These are phyloP conservation scores for Pterocles orientalis DNA, from an alignment of 2,113 vertebrate species.

Conservation along the genomic window DNA sequence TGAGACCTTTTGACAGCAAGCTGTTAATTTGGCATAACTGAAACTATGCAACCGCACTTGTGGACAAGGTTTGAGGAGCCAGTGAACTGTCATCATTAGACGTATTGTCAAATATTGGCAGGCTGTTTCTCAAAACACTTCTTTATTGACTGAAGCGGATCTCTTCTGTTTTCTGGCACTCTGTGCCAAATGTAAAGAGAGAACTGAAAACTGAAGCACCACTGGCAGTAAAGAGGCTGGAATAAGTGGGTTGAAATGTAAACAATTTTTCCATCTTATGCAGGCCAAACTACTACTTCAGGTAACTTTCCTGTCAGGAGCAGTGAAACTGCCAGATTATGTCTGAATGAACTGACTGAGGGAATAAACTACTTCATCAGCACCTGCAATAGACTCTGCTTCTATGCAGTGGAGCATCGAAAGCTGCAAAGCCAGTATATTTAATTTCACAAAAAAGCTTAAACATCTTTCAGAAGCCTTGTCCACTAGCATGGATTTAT, in stretches of 20 bases:
- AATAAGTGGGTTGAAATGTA: background rate
- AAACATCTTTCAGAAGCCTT: background rate
- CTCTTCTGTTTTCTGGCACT: background rate
- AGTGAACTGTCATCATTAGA: background rate
- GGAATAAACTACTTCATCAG: background rate
- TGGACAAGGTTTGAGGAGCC: constrained; percentile 16
- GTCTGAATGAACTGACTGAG: background rate
- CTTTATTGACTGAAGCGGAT: background rate
- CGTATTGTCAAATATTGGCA: background rate
- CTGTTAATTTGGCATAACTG: constrained; percentile 4
- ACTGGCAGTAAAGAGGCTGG: background rate
- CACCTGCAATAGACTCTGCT: background rate
- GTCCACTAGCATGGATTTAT: background rate
- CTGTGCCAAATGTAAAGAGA: background rate
- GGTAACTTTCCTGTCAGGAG: background rate
- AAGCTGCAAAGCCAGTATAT: background rate
- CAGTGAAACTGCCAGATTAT: background rate
- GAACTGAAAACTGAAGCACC: background rate
- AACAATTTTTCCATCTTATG: background rate
- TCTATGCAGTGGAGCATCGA: background rate
- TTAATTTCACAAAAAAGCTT: background rate
- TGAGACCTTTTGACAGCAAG: background rate
- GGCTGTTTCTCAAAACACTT: background rate
- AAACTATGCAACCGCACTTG: background rate
- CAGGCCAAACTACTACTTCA: background rate